Percentiles rank a stretch among this genome's conserved stretches.
phyloP scores from a whole-genome alignment of 2,797 vertebrate species.

The Pteropus rufus region DNA sequence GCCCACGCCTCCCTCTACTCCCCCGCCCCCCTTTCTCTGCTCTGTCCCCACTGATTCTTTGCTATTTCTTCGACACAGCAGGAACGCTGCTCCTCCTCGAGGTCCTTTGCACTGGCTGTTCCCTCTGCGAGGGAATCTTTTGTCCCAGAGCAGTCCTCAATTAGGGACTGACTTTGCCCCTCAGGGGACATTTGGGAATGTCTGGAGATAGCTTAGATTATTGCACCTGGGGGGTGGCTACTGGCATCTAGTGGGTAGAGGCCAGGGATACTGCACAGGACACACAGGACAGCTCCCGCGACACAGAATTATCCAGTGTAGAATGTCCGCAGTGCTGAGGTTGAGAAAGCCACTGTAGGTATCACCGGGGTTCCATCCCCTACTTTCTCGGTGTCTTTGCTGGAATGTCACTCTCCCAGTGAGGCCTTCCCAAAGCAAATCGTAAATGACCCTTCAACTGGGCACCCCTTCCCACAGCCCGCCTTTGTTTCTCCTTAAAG shows the following conservation, averaged over 20 bases:
- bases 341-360: fast-evolving
- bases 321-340: too few species aligned
- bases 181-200: background rate
- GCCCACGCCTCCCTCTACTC: fast-evolving
- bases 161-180: fast-evolving
- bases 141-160: background rate
- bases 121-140: background rate
- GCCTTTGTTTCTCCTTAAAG: background rate
- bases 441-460: fast-evolving
- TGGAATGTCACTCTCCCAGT: background rate
- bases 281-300: background rate
- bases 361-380: background rate
- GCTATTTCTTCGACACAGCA: background rate
- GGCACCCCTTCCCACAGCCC: background rate
- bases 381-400: background rate
- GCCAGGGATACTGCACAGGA: background rate
- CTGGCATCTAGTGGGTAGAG: background rate
- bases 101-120: background rate
- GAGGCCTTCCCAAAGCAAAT: background rate
- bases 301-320: background rate
- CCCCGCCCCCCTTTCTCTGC: fast-evolving
- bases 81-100: background rate
- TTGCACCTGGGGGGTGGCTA: fast-evolving
- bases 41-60: too few species aligned
- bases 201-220: background rate